Base-by-base conservation (phyloP, 2,113 vertebrate genomes). In the Sander vitreus region DNA sequence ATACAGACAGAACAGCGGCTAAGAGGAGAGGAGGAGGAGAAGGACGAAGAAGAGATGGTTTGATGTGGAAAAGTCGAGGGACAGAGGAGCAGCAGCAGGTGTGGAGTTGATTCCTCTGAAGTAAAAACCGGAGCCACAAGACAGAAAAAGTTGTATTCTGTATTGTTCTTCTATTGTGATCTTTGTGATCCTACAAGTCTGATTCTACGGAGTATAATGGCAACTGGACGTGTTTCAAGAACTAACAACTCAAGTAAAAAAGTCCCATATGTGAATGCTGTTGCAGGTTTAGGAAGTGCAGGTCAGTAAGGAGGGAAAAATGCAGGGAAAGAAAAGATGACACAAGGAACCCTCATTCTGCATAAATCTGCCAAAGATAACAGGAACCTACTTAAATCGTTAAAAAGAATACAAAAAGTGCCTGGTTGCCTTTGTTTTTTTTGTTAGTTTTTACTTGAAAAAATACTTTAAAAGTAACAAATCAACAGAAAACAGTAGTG, bases 401-500 rank as follows among this genome's bases (percentile, higher is more conserved):
- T 79, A 64, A 90, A 90, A 93, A 92, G 68, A 91, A 90, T 78
- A 92, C 88, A 88, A 93, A 93, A 94, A 89, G 77, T 73, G 86
- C 80, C 74, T 83, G 63, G 11, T 87, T 90, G 89, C 89, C 81
- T 91, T 92, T 85, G 73, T 88, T 92, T 86, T 85, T 93, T 89
- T 91, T 81, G 81, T 91, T 88, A 82, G 63, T 93, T 96, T 96
- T 95, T 94, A 94, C 93, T 95, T 95, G 96, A 97, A 96, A 96
- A 95, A 97, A 96, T 90, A 94, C 65, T 93, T 95, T 93, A 93
- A 95, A 96, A 95, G 92, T 95, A 96, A 96, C 88, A 94, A 96
- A 93, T 91, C 74, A 93, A 94, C 82, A 94, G 86, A 93, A 89
- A 92, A 93, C 86, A 91, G 72, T 76, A 54, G 78, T 54, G 73